These are phyloP conservation scores for Protosalanx chinensis DNA, from an alignment of 2,797 vertebrate genomes.

Conservation along the genomic window DNA sequence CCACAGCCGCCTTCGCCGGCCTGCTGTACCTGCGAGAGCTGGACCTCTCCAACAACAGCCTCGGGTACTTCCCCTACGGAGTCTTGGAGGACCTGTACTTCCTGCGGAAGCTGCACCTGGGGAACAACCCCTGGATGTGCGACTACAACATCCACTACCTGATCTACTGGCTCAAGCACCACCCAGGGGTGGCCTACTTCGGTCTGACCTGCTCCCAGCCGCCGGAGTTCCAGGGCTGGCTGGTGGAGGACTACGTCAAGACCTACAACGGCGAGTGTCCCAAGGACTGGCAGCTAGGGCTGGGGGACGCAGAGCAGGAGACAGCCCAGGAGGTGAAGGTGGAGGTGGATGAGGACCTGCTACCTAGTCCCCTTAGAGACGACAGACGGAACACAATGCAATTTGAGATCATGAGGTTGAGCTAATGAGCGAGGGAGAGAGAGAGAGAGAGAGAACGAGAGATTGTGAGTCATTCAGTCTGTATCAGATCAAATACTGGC, in stretches of 20 bases:
- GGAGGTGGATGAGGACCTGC: slow-evolving; percentile 68
- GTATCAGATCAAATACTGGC: neutral
- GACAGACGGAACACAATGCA: slow-evolving; percentile 40
- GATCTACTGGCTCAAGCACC: slow-evolving; percentile 95
- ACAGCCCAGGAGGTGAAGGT: slow-evolving; percentile 66
- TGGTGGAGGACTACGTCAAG: slow-evolving; percentile 88
- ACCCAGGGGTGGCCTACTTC: slow-evolving; percentile 81
- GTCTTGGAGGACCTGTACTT: slow-evolving; percentile 96
- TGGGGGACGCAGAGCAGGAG: slow-evolving; percentile 57
- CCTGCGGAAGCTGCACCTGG: slow-evolving; percentile 82
- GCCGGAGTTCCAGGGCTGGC: slow-evolving; percentile 86
- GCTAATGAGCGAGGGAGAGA: slow-evolving; percentile 42
- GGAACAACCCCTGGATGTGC: slow-evolving; percentile 93
- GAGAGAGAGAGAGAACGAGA: neutral
- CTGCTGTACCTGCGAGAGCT: slow-evolving; percentile 88
- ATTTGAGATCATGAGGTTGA: slow-evolving; percentile 72
- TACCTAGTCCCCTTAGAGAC: slow-evolving; percentile 58
- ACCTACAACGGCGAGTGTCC: slow-evolving; percentile 97
- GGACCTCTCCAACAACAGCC: slow-evolving; percentile 92
- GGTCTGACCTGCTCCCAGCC: slow-evolving; percentile 87
- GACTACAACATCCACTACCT: slow-evolving; percentile 98
- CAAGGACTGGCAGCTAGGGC: slow-evolving; percentile 79
- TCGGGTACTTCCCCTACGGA: slow-evolving; percentile 88
- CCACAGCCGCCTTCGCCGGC: slow-evolving; percentile 86
- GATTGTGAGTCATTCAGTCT: neutral